phyloP scores from a whole-genome alignment of 1,140 invertebrate genomes.

The Euwallacea fornicatus region DNA sequence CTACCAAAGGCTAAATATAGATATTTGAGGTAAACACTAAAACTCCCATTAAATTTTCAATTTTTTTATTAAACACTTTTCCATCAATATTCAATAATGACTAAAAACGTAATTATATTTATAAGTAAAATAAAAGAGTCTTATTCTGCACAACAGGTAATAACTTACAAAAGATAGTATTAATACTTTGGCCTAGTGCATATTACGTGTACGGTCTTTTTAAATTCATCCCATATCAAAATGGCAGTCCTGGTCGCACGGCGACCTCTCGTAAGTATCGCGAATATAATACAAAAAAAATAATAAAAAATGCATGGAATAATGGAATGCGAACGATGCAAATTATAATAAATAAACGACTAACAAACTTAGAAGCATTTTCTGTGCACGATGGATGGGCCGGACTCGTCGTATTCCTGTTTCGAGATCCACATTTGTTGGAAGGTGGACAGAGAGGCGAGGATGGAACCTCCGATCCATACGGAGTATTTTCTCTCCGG shows the following conservation, averaged over 20 bases:
- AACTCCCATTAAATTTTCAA: background rate
- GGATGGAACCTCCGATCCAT: no score
- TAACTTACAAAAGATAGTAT: slow-evolving; percentile 50
- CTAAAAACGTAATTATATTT: slow-evolving; percentile 32
- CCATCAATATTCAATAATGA: background rate
- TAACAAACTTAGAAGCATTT: slow-evolving; percentile 79
- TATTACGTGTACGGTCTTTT: slow-evolving; percentile 41
- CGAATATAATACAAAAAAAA: slow-evolving; percentile 51
- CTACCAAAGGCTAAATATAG: no score
- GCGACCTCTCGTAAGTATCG: slow-evolving; percentile 54
- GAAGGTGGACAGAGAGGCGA: no score
- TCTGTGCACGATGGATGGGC: slow-evolving; percentile 88
- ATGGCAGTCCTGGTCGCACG: slow-evolving; percentile 45
- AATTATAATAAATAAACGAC: slow-evolving; percentile 30
- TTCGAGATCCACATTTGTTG: no score
- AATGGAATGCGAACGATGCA: slow-evolving; percentile 42
- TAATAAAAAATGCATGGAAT: slow-evolving; percentile 36
- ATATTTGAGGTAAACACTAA: no score
- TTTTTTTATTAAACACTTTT: slow-evolving; percentile 6
- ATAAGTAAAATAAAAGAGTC: slow-evolving; percentile 42
- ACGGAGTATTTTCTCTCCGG: slow-evolving; percentile 92
- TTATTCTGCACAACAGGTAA: slow-evolving; percentile 47
- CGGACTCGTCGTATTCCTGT: no score
- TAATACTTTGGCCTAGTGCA: slow-evolving; percentile 54
- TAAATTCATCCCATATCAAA: background rate